These are phyloP conservation scores for Drosophila anomalata DNA, from an alignment of 2,888 invertebrate species.

Conservation along the genomic window DNA sequence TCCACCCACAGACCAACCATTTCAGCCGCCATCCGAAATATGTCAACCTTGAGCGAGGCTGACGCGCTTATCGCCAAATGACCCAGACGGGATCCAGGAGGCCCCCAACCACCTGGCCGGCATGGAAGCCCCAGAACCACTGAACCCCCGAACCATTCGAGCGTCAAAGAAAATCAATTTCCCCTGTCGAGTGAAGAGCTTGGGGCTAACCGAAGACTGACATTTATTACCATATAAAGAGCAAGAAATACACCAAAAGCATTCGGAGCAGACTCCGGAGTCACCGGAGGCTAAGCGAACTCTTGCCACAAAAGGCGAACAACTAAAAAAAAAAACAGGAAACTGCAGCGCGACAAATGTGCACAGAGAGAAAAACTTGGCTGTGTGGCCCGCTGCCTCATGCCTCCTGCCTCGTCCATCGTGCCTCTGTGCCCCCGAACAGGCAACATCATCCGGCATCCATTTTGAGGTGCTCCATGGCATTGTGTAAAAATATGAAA, in stretches of 20 bases:
- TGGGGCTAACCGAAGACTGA: conserved; percentile 63
- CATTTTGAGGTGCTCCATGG: conserved; percentile 15
- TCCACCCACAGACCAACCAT: conserved; percentile 18
- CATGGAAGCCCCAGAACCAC: conserved; percentile 1
- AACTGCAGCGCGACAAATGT: conserved; percentile 62
- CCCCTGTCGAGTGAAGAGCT: conserved; percentile 48
- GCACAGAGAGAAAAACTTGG: conserved; percentile 16
- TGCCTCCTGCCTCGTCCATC: not conserved
- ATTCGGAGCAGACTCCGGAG: conserved; percentile 12
- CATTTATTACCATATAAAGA: conserved; percentile 77
- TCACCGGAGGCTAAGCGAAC: conserved; percentile 21
- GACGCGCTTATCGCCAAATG: conserved; percentile 49
- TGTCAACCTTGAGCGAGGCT: conserved; percentile 40
- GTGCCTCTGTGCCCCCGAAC: not conserved
- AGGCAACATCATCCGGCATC: not conserved
- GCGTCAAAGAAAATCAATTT: conserved; percentile 73
- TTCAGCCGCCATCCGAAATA: conserved; percentile 36
- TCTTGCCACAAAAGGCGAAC: conserved; percentile 36
- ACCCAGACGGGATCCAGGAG: conserved; percentile 33
- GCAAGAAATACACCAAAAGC: conserved; percentile 58
- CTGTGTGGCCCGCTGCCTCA: not conserved
- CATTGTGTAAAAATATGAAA: conserved; percentile 50
- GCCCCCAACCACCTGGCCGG: conserved; percentile 20
- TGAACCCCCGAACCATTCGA: conserved; percentile 37
- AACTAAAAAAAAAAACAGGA: conserved; percentile 54